Conservation (phyloP, 2,888 invertebrate genomes). For the Cheilosia variabilis region DNA sequence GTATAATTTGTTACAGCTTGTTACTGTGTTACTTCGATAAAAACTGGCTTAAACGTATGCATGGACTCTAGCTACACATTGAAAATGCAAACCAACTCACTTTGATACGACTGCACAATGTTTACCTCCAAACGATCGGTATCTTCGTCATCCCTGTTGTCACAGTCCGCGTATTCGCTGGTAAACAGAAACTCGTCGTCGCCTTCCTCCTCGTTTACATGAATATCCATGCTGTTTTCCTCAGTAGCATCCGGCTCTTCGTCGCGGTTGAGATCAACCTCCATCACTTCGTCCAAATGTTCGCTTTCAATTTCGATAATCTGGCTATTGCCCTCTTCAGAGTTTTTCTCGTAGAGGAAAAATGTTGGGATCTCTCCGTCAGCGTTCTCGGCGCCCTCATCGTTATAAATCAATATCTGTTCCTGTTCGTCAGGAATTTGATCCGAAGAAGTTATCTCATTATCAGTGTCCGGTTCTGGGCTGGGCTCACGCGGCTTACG, state of each 20-base stretch:
- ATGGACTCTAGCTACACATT: neutral
- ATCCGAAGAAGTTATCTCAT: conserved; percentile 72
- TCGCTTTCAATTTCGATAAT: conserved; percentile 49
- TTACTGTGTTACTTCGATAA: too few species aligned
- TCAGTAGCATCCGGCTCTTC: conserved; percentile 22
- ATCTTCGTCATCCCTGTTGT: conserved; percentile 19
- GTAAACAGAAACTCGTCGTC: neutral
- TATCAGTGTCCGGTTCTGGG: conserved; percentile 43
- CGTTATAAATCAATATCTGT: conserved; percentile 42
- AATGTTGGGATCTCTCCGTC: conserved; percentile 39
- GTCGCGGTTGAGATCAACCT: conserved; percentile 12
- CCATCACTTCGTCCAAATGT: conserved; percentile 7
- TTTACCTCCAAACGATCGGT: conserved; percentile 6
- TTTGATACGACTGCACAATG: conserved; percentile 42
- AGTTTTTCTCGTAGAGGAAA: conserved; percentile 34
- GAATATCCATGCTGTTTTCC: conserved; percentile 14
- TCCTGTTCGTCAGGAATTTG: conserved; percentile 45
- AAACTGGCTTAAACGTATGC: too few species aligned
- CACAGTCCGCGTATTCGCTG: conserved; percentile 26
- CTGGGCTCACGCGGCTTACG: neutral
- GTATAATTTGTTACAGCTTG: too few species aligned
- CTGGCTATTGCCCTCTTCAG: conserved; percentile 21
- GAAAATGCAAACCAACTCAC: conserved; percentile 23
- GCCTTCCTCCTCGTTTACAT: conserved; percentile 44
- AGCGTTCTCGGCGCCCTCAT: conserved; percentile 27